These are phyloP conservation scores for Cephus cinctus DNA, from an alignment of 1,140 invertebrate genomes.

Conservation along the genomic window DNA sequence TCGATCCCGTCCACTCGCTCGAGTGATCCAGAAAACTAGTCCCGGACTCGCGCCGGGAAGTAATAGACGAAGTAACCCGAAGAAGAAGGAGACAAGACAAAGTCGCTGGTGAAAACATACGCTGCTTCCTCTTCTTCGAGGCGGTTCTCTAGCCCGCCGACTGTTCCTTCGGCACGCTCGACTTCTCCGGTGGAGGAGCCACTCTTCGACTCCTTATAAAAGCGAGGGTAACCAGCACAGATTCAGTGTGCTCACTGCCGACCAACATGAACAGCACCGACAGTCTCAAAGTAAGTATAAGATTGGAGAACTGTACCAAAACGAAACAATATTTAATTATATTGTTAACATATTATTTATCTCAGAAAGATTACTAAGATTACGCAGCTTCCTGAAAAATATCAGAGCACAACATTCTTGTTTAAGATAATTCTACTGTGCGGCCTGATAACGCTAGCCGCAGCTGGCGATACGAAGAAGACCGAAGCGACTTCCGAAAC, in stretches of 20 bases:
- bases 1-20: no score
- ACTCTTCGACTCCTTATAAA: constrained; percentile 38
- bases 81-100: no score
- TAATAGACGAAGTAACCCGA: no score
- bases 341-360: no score
- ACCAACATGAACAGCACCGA: constrained; percentile 53
- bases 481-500: constrained; percentile 19
- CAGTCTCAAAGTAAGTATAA: constrained; percentile 54
- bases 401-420: no score
- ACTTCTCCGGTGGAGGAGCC: constrained; percentile 21
- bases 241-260: constrained; percentile 49
- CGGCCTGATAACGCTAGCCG: constrained; percentile 32
- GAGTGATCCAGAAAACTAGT: no score
- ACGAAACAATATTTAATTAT: no score
- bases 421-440: constrained; percentile 41
- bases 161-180: constrained; percentile 39
- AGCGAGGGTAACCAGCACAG: constrained; percentile 41
- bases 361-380: no score
- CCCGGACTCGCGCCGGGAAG: no score
- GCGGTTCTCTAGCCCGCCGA: constrained; percentile 34
- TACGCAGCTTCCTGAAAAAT: no score
- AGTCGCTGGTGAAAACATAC: no score
- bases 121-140: constrained; percentile 10
- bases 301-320: no score
- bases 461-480: constrained; percentile 32